These are phyloP conservation scores for Apteryx owenii DNA, from an alignment of 2,113 vertebrate genomes.

Conservation along the genomic window DNA sequence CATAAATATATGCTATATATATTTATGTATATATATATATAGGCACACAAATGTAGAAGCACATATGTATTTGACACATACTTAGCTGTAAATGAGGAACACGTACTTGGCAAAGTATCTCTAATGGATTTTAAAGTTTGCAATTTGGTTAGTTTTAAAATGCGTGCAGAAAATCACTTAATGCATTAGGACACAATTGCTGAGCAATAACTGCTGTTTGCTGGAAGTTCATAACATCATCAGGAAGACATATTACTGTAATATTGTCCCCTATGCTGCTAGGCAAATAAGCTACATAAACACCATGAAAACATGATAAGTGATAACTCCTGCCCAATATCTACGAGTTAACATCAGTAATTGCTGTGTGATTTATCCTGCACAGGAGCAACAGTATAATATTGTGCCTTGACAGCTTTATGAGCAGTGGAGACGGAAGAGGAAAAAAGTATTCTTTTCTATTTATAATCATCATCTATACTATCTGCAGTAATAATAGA, in stretches of 20 bases:
- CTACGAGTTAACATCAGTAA: background rate
- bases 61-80: accelerated
- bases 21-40: accelerated
- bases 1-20: background rate
- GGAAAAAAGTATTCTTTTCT: background rate
- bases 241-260: background rate
- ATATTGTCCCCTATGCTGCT: background rate
- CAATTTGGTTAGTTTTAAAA: background rate
- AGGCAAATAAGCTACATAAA: background rate
- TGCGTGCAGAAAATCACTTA: background rate
- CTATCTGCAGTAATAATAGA: background rate
- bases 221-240: background rate
- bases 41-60: background rate
- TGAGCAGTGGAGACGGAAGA: background rate
- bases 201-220: background rate
- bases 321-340: background rate
- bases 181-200: background rate
- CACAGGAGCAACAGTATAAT: background rate
- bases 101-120: background rate
- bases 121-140: background rate
- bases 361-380: background rate
- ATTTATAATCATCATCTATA: background rate
- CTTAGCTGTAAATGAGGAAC: background rate
- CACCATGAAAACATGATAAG: background rate
- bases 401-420: background rate